Base-by-base conservation (phyloP, 1,140 invertebrate species). In the Platorchestia sp. region DNA sequence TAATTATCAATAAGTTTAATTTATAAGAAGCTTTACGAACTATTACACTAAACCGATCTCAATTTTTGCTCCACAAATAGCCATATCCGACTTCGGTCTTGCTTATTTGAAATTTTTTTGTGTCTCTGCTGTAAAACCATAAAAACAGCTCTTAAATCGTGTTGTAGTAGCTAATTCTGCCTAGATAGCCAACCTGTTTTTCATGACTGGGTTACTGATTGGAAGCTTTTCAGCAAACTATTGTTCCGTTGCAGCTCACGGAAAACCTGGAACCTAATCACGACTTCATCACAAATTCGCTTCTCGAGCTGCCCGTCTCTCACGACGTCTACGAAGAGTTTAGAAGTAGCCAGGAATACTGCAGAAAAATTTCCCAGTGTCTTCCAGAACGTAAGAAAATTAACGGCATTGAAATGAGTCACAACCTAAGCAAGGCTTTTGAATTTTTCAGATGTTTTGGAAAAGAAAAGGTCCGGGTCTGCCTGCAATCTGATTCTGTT, bases 351-450 rank as follows among this genome's bases (percentile, higher is more conserved):
- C 91, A 93, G 91, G 91, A 45, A 42, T 93, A 93, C 45, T 93
- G 91, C n/a, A 45, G 40, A 44, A 93, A 93, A n/a, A 47, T 93
- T 47, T 93, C 91, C 91, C 43, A 93, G n/a, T 93, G 91, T 93
- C 91, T 93, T 45, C 91, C 91, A 42, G 91, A 93, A 45, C 43
- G 91, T 16, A 93, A 93, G 36, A 93, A 93, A 44, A 93, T 47
- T 44, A 45, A 93, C 45, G 45, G 45, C 40, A 93, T 93, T 47
- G 43, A 45, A n/a, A 45, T 93, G 91, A 44, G 91, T 44, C n/a
- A 1, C 6, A 93, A 45, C 22, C n/a, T 93, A 22, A 93, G 91
- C 91, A 44, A 42, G 43, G 91, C 91, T 93, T 93, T 93, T 93
- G 91, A 93, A 47, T 93, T 93, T 40, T 93, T 93, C 91, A 6